These are phyloP conservation scores for Drosophila lacicola DNA, from an alignment of 2,888 invertebrate genomes.

Conservation along the genomic window DNA sequence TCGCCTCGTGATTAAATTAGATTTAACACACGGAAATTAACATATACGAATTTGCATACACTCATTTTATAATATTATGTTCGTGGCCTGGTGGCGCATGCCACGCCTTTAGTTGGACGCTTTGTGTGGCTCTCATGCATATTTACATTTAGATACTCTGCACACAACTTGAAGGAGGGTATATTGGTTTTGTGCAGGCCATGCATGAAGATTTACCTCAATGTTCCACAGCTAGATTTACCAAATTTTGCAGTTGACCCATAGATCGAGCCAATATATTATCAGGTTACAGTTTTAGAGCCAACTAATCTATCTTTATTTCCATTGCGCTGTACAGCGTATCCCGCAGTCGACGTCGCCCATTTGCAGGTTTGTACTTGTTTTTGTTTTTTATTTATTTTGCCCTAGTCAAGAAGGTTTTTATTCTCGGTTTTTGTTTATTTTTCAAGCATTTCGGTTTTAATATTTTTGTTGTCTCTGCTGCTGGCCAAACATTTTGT, in stretches of 20 bases:
- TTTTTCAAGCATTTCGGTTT: conserved; percentile 20
- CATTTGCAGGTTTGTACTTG: neutral
- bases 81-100: neutral
- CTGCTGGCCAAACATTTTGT: conserved; percentile 26
- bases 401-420: conserved; percentile 1
- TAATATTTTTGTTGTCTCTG: conserved; percentile 17
- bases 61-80: neutral
- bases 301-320: neutral
- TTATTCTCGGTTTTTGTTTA: conserved; percentile 22
- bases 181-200: neutral
- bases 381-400: conserved; percentile 11
- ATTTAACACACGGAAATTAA: conserved; percentile 25
- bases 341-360: neutral
- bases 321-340: neutral
- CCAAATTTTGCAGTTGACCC: too few species aligned
- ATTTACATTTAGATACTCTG: conserved; percentile 27
- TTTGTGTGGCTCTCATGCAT: conserved; percentile 11
- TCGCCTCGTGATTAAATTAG: conserved; percentile 35
- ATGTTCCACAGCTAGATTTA: too few species aligned
- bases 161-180: neutral
- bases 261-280: neutral
- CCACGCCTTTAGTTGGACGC: conserved; percentile 8
- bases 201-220: too few species aligned
- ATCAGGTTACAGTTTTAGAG: neutral
- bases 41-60: conserved; percentile 23